A percentile compares a stretch with the other conserved stretches of the same genome.
These are phyloP conservation scores for Misgurnus mizolepis DNA, from an alignment of 2,113 vertebrate genomes.

Conservation along the genomic window DNA sequence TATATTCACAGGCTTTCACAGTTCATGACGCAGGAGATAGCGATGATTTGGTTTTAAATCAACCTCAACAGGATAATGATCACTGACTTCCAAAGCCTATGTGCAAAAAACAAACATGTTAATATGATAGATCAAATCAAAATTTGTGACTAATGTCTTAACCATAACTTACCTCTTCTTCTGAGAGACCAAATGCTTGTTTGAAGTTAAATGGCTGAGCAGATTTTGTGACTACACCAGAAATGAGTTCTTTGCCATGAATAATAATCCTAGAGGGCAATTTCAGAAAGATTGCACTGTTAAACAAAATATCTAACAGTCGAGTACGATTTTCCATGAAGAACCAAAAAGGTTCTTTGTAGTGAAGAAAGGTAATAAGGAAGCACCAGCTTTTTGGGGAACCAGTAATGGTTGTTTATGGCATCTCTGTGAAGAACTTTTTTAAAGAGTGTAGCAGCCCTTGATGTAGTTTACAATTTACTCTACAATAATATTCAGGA, in stretches of 20 bases:
- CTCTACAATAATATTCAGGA: too few relatives aligned
- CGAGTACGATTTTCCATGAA: too few relatives aligned
- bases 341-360: too few relatives aligned
- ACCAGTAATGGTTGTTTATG: too few relatives aligned
- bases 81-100: constrained; percentile 83
- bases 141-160: too few relatives aligned
- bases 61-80: constrained; percentile 88
- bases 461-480: too few relatives aligned
- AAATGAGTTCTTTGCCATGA: constrained; percentile 73
- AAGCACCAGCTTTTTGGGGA: too few relatives aligned
- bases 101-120: not conserved
- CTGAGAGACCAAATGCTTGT: constrained; percentile 69
- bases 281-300: not conserved
- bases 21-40: constrained; percentile 71
- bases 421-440: too few relatives aligned
- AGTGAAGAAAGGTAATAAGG: too few relatives aligned
- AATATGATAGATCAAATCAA: too few relatives aligned
- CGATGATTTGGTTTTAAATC: constrained; percentile 74
- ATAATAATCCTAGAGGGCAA: constrained; percentile 78
- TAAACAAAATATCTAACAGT: not conserved
- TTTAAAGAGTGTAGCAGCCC: too few relatives aligned
- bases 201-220: constrained; percentile 83
- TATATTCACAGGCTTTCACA: constrained; percentile 56
- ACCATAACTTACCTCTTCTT: constrained; percentile 69
- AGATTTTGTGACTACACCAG: constrained; percentile 72